Percentiles rank a stretch among this genome's conserved stretches.
phyloP scores from a whole-genome alignment of 2,888 invertebrate genomes.

The Agrenia bidenticulata region DNA sequence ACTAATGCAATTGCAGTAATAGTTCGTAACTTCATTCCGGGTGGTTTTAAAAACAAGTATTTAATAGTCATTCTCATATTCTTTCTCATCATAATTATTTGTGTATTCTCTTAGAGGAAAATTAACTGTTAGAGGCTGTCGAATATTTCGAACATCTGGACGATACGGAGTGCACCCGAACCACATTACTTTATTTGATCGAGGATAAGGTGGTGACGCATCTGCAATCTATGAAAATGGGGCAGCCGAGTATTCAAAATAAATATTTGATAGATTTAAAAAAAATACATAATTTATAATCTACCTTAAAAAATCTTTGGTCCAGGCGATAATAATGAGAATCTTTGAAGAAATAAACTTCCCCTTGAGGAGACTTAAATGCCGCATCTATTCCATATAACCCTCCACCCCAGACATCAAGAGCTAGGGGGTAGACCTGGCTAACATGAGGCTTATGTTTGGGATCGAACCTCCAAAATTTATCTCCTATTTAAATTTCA shows the following conservation, averaged over 20 bases:
- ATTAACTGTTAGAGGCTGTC: constrained; percentile 9
- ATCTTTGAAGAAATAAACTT: constrained; percentile 41
- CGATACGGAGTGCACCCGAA: constrained; percentile 29
- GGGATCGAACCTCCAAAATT: constrained; percentile 38
- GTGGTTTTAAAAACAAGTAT: too few relatives aligned
- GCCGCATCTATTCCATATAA: constrained; percentile 28
- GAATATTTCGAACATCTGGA: constrained; percentile 24
- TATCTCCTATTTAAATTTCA: constrained; percentile 28
- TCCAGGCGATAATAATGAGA: constrained; percentile 39
- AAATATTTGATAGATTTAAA: not conserved
- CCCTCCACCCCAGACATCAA: constrained; percentile 19
- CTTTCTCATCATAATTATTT: constrained; percentile 1
- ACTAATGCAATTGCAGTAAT: too few relatives aligned
- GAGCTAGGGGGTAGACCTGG: constrained; percentile 26
- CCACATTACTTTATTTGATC: constrained; percentile 28
- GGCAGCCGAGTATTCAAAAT: not conserved
- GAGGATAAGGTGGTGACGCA: constrained; percentile 28
- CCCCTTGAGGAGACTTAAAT: constrained; percentile 31
- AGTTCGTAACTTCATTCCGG: too few relatives aligned
- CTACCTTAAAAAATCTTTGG: constrained; percentile 28
- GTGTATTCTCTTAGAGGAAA: not conserved
- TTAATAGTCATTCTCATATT: too few relatives aligned
- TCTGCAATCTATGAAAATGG: constrained; percentile 26
- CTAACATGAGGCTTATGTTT: constrained; percentile 24
- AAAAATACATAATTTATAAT: not conserved